phyloP scores from a whole-genome alignment of 2,797 vertebrate genomes.

The Tapirus indicus region DNA sequence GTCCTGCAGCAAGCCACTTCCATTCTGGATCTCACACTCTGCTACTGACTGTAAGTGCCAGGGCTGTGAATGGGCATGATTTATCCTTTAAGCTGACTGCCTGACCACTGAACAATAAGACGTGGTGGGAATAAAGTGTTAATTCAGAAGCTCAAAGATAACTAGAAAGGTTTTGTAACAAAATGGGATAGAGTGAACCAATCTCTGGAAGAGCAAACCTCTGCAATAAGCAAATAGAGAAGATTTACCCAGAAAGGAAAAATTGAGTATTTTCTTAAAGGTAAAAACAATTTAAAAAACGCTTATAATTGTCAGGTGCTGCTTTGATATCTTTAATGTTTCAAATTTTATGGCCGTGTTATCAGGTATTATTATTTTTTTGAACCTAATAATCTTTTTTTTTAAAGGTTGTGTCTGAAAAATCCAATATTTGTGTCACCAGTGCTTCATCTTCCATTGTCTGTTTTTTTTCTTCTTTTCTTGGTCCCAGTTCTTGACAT shows the following conservation, averaged over 20 bases:
- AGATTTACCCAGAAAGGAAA: not conserved
- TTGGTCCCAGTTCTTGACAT: not conserved
- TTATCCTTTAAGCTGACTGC: not conserved
- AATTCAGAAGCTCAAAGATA: conserved; percentile 11
- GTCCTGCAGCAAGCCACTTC: not conserved
- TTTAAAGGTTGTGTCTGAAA: not conserved
- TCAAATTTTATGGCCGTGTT: not conserved
- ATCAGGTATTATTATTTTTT: not conserved
- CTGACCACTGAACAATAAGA: not conserved
- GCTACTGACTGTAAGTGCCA: not conserved
- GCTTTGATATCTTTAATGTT: not conserved
- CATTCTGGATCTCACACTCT: not conserved
- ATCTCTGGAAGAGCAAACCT: not conserved
- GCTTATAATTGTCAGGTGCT: not conserved
- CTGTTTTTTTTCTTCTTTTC: not conserved
- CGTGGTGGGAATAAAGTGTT: not conserved
- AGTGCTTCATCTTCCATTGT: not conserved
- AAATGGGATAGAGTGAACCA: not conserved
- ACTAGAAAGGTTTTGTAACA: not conserved
- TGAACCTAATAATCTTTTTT: not conserved
- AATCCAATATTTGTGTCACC: not conserved
- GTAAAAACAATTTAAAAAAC: not conserved
- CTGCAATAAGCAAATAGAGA: not conserved
- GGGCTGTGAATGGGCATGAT: not conserved
- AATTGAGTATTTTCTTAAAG: not conserved